Base-by-base conservation (phyloP, 1,140 invertebrate species). In the Mercenaria mercenaria region DNA sequence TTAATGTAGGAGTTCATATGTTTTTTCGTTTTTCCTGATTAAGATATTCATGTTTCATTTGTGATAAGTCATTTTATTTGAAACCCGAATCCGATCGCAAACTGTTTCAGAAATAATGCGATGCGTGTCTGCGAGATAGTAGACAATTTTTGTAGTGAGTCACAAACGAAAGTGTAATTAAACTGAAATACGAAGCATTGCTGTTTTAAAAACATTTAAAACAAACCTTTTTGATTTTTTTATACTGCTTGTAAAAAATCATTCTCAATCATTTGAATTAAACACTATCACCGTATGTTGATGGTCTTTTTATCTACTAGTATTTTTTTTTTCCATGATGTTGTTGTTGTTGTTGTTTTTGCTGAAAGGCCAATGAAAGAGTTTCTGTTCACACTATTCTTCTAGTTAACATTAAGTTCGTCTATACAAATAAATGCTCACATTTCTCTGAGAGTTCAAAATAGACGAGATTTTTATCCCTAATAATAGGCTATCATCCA, bases 401-500 rank as follows among this genome's bases (percentile, higher is more conserved):
- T 32, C 6, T 34, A 67, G 1, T 15, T 34, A 20, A 67, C 6
- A 2, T 29, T 64, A 26, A 64, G 26, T 4, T 64, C 10, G 26
- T 56, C 59, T 29, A 10, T 64, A 64, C 6, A 29, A 64, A 29
- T 26, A 64, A 64, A 29, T 64, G 59, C 1, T 29, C 59, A 64
- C 34, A 72, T 72, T 72, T 72, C 67, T 39, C 34, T 23, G 13
- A 37, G 34, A 15, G 29, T 15, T 23, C 8, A 72, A n/a, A 88
- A 64, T 80, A 23, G 61, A 80, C 23, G 77, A 88, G 77, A 81
- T 80, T 88, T 88, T 88, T 81, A 88, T 88, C 86, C 76, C 37
- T 88, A 72, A 81, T 88, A 88, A 88, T 81, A 88, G 72, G 86
- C 77, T 72, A 88, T 88, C 86, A 88, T 88, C 86, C 61, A 67